Conservation (phyloP, 1,140 invertebrate genomes). For the Planococcus citri region DNA sequence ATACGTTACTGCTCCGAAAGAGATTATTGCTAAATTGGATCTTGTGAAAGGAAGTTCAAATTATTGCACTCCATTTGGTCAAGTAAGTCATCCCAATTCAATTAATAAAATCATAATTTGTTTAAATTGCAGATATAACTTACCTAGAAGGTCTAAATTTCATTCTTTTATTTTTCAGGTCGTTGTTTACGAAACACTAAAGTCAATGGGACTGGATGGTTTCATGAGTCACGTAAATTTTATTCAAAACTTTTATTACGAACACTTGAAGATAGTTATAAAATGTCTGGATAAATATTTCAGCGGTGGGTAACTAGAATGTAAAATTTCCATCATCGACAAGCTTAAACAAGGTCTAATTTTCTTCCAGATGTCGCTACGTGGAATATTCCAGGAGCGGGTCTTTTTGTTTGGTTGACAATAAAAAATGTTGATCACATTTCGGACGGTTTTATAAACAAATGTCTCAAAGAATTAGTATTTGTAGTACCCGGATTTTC, state of each 20-base stretch:
- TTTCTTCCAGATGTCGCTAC: not conserved
- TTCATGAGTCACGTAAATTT: not conserved
- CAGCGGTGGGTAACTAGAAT: not conserved
- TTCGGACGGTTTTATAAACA: not conserved
- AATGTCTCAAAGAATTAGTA: not conserved
- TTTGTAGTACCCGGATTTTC: not conserved
- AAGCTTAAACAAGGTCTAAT: too few species aligned
- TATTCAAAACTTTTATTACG: not conserved
- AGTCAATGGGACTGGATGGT: not conserved
- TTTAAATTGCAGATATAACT: too few species aligned
- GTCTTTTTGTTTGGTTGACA: not conserved
- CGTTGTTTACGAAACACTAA: not conserved
- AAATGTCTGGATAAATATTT: not conserved
- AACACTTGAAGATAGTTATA: not conserved
- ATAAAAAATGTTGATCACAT: conserved; percentile 5
- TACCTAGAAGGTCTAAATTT: too few species aligned
- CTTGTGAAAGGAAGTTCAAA: not conserved
- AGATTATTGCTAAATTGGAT: conserved; percentile 43
- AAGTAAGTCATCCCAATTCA: not conserved
- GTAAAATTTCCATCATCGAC: too few species aligned
- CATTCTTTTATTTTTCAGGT: not conserved
- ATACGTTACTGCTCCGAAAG: conserved; percentile 53
- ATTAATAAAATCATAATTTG: too few species aligned
- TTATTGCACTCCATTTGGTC: not conserved
- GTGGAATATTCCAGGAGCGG: not conserved